Percentiles rank a stretch among this genome's conserved stretches.
Evolutionary conservation across 2,888 invertebrate genomes (phyloP).

Genomic region (Dinocampus coccinellae): DNA sequence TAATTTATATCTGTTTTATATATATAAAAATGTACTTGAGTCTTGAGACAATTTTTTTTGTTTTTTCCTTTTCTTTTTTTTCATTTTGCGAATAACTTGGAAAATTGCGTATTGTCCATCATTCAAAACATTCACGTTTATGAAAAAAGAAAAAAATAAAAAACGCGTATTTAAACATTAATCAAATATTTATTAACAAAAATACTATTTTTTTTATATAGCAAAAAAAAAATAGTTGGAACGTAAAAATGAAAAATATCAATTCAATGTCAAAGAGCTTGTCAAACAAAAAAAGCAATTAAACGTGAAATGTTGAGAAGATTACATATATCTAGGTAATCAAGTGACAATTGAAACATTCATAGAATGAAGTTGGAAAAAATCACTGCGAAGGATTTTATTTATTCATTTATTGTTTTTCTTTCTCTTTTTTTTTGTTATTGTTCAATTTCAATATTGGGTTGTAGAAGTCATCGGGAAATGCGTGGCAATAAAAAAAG

Average conservation of each 20-base stretch:
- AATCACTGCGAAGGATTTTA: slow-evolving; percentile 43
- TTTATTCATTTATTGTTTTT: background rate
- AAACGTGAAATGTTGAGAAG: background rate
- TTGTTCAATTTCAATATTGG: background rate
- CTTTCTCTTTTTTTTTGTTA: too few species aligned
- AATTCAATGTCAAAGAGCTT: too few species aligned
- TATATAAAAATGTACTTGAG: slow-evolving; percentile 16
- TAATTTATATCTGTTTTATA: slow-evolving; percentile 23
- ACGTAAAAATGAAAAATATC: background rate
- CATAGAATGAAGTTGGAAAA: slow-evolving; percentile 3
- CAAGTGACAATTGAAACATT: background rate
- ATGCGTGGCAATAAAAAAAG: slow-evolving; percentile 13
- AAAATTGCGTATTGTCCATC: background rate
- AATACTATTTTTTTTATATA: background rate
- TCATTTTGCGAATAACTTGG: background rate
- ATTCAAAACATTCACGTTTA: background rate
- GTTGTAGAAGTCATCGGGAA: slow-evolving; percentile 27
- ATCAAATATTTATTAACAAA: background rate
- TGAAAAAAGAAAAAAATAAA: too few species aligned
- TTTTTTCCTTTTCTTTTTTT: background rate
- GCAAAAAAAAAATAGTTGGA: background rate
- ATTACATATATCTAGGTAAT: background rate
- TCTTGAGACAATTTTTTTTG: background rate
- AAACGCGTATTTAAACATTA: background rate
- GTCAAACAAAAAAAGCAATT: slow-evolving; percentile 3